These are phyloP conservation scores for Choloepus didactylus DNA, from an alignment of 2,797 vertebrate genomes.

Conservation along the genomic window DNA sequence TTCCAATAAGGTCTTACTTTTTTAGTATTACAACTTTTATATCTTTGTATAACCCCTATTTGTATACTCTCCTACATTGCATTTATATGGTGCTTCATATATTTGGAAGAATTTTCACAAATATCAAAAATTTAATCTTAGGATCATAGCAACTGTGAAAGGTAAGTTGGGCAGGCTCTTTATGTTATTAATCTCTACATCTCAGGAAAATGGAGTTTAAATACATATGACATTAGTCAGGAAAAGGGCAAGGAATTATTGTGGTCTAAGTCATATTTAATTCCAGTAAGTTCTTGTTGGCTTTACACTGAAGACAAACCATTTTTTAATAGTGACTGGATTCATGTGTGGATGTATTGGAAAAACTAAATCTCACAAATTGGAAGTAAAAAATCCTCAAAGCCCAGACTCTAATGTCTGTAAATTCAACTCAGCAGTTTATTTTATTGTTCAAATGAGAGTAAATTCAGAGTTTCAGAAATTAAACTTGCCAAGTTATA, in stretches of 20 bases:
- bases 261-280: conserved; percentile 5
- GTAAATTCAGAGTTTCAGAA: conserved; percentile 39
- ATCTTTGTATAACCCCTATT: background rate
- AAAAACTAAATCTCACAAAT: background rate
- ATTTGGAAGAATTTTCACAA: conserved; percentile 12
- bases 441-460: conserved; percentile 30
- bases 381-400: background rate
- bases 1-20: background rate
- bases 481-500: background rate
- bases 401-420: background rate
- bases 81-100: background rate
- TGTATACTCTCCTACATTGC: background rate
- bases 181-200: conserved; percentile 12
- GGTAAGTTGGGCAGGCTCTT: background rate
- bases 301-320: conserved; percentile 11
- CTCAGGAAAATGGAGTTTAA: conserved; percentile 19
- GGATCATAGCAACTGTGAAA: background rate
- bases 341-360: background rate
- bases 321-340: background rate
- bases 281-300: background rate
- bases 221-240: background rate
- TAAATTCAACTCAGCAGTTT: background rate
- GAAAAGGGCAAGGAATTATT: background rate
- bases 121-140: conserved; percentile 22
- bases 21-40: conserved; percentile 8